phyloP scores from a whole-genome alignment of 1,140 invertebrate genomes.

The Trachymyrmex cornetzi region DNA sequence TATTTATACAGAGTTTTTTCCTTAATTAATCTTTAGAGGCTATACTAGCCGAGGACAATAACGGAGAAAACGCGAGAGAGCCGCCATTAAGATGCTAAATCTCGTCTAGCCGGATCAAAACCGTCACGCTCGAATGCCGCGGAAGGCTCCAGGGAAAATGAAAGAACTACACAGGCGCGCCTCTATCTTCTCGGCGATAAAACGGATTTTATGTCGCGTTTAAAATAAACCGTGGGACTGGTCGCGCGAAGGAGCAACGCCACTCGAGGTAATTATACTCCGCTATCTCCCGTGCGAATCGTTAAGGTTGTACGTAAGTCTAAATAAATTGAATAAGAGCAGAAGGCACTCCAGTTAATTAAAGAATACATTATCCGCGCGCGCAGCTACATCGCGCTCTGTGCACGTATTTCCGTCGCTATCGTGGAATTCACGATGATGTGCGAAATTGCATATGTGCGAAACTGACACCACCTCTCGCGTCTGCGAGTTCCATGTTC shows the following conservation, averaged over 20 bases:
- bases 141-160: conserved; percentile 50
- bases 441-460: conserved; percentile 1
- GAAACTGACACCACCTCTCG: background rate
- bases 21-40: conserved; percentile 43
- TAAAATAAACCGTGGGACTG: conserved; percentile 80
- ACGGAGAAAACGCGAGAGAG: conserved; percentile 52
- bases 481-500: background rate
- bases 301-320: conserved; percentile 49
- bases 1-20: background rate
- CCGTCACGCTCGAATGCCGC: conserved; percentile 79
- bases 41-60: conserved; percentile 52
- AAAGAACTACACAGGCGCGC: conserved; percentile 1
- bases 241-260: conserved; percentile 66
- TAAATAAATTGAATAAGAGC: conserved; percentile 53
- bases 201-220: conserved; percentile 82
- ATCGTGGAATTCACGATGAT: background rate
- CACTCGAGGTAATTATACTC: conserved; percentile 72
- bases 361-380: conserved; percentile 34
- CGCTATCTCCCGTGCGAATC: conserved; percentile 34
- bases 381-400: background rate
- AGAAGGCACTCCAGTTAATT: conserved; percentile 55
- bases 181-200: conserved; percentile 70
- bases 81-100: conserved; percentile 83
- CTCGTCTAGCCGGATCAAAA: conserved; percentile 83
- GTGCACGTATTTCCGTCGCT: background rate